phyloP scores from a whole-genome alignment of 2,888 invertebrate genomes.

The Rhagium mordax region DNA sequence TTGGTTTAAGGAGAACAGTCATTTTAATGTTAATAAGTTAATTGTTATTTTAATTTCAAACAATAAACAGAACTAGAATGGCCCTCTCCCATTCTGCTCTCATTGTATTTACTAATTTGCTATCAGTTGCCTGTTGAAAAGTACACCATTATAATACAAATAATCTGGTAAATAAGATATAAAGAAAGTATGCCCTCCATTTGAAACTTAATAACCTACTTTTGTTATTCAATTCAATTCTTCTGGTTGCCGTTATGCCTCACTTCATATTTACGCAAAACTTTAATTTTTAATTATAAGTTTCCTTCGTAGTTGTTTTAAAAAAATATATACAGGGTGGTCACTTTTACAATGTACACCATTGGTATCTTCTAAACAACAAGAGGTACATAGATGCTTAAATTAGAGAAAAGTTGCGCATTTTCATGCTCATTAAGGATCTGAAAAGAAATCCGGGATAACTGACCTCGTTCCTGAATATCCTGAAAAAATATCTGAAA shows the following conservation, averaged over 20 bases:
- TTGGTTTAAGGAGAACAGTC: neutral
- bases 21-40: neutral
- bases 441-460: too few relatives aligned
- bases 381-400: too few relatives aligned
- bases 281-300: neutral
- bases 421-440: too few relatives aligned
- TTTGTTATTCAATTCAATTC: neutral
- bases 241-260: neutral
- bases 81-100: neutral
- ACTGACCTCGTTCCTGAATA: too few relatives aligned
- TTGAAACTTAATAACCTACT: conserved; percentile 1
- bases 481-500: too few relatives aligned
- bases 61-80: neutral
- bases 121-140: neutral
- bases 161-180: neutral
- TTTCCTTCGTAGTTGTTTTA: too few relatives aligned
- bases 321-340: too few relatives aligned
- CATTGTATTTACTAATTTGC: neutral
- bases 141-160: conserved; percentile 1
- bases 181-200: conserved; percentile 3
- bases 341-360: too few relatives aligned
- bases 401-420: too few relatives aligned
- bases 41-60: neutral
- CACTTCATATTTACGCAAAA: neutral
- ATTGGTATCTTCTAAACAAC: too few relatives aligned